phyloP scores from a whole-genome alignment of 2,888 invertebrate species.

The Pristionchus fissidentatus region DNA sequence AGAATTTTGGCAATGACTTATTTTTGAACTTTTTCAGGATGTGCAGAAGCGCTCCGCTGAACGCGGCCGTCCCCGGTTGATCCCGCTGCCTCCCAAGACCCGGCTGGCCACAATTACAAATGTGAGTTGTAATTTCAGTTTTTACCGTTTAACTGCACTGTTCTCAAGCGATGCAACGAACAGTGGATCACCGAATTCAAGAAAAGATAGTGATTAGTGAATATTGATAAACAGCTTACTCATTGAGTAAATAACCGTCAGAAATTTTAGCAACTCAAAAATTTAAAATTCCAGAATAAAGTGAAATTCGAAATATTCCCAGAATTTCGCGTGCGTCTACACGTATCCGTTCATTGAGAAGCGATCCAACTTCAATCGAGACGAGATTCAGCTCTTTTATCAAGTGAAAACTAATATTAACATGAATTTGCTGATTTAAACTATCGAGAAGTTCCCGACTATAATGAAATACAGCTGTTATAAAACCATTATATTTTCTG shows the following conservation, averaged over 20 bases:
- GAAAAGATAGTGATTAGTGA: too few species aligned
- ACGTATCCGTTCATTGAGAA: conserved; percentile 44
- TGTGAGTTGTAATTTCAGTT: not conserved
- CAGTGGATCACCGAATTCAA: too few species aligned
- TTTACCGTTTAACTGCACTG: too few species aligned
- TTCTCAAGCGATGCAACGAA: too few species aligned
- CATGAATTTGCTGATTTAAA: too few species aligned
- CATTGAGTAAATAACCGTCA: too few species aligned
- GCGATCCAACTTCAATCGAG: conserved; percentile 37
- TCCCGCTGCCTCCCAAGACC: conserved; percentile 23
- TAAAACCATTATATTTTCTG: too few species aligned
- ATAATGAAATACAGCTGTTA: too few species aligned
- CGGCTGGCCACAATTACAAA: conserved; percentile 7
- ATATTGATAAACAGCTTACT: too few species aligned
- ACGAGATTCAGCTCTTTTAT: conserved; percentile 26
- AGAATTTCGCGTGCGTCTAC: conserved; percentile 45
- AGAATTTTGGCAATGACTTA: too few species aligned
- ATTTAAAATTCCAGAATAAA: not conserved
- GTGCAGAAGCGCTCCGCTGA: not conserved
- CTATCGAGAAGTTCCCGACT: too few species aligned
- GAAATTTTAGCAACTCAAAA: too few species aligned
- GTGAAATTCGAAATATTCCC: not conserved
- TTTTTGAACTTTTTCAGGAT: not conserved
- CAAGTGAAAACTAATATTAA: conserved; percentile 8
- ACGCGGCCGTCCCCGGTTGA: not conserved